These are phyloP conservation scores for Marronus borbonicus DNA, from an alignment of 2,888 invertebrate species.

Conservation along the genomic window DNA sequence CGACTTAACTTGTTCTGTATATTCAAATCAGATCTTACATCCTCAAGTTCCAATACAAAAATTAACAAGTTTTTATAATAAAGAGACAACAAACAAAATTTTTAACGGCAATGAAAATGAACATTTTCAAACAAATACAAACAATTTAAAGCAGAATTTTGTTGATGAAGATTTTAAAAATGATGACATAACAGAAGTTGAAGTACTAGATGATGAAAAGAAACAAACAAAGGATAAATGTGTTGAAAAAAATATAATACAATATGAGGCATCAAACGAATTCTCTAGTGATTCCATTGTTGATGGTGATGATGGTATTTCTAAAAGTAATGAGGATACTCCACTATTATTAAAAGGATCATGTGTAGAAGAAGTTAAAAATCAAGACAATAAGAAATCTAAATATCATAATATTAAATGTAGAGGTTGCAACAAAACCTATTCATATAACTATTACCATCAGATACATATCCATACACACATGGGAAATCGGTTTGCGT, in stretches of 20 bases:
- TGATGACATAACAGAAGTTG: neutral
- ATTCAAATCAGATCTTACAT: neutral
- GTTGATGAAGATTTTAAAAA: neutral
- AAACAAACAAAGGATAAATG: neutral
- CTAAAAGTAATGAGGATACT: neutral
- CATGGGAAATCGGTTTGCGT: neutral
- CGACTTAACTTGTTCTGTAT: neutral
- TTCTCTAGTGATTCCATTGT: neutral
- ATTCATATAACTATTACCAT: neutral
- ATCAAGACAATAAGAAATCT: neutral
- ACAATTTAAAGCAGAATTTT: neutral
- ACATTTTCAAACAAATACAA: too few relatives aligned
- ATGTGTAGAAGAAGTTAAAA: neutral
- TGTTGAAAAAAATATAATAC: neutral
- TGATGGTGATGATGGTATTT: neutral
- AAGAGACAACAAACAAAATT: neutral
- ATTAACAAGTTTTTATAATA: neutral
- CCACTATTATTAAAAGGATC: neutral
- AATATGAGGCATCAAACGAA: neutral
- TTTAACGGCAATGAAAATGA: neutral
- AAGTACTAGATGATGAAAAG: neutral
- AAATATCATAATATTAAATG: neutral
- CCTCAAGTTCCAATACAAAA: neutral
- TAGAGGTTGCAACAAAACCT: constrained; percentile 1
- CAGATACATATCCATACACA: constrained; percentile 12